Conservation (phyloP, 2,113 vertebrate genomes). For the Pangasianodon hypophthalmus region DNA sequence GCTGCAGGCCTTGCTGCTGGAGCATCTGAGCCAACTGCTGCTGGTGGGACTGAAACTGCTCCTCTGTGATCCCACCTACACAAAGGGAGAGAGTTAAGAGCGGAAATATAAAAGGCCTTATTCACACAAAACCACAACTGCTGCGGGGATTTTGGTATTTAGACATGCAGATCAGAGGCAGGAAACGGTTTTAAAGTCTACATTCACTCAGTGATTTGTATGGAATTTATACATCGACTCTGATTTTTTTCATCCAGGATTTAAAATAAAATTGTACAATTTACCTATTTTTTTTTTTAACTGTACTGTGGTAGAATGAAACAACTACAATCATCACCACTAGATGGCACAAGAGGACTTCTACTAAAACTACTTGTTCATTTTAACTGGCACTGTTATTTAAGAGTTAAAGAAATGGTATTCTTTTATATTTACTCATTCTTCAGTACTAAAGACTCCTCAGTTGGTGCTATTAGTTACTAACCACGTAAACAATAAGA, state of each 20-base stretch:
- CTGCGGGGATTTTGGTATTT: neutral
- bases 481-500: neutral
- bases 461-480: neutral
- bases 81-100: neutral
- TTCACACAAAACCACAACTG: neutral
- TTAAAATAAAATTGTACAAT: neutral
- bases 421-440: neutral
- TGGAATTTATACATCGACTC: neutral
- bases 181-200: neutral
- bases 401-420: neutral
- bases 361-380: neutral
- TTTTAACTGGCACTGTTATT: neutral
- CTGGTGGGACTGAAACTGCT: slow-evolving; percentile 89
- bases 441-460: neutral
- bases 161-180: neutral
- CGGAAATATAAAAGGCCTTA: neutral
- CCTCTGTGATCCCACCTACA: slow-evolving; percentile 88
- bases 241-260: neutral
- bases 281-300: neutral
- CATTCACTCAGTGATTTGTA: neutral
- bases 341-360: slow-evolving; percentile 30
- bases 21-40: slow-evolving; percentile 91
- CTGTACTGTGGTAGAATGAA: neutral
- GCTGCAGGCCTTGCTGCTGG: slow-evolving; percentile 79
- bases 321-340: neutral